Conservation (phyloP, 2,113 vertebrate genomes). For the Myiozetetes cayanensis region DNA sequence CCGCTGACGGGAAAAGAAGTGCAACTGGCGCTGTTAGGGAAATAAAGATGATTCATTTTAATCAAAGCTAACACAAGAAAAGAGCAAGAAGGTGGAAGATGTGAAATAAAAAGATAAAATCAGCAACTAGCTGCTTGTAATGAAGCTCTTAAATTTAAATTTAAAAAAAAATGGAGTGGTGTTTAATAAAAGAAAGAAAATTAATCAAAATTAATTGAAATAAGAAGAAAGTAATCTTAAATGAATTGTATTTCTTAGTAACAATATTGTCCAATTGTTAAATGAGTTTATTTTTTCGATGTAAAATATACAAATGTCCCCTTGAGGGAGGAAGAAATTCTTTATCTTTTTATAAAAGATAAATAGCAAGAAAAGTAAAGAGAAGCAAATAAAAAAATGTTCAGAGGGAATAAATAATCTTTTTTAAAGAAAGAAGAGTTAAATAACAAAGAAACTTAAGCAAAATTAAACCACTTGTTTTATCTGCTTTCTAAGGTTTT, state of each 20-base stretch:
- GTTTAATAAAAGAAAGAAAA: background rate
- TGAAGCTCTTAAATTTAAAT: background rate
- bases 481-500: background rate
- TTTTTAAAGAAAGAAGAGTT: background rate
- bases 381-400: background rate
- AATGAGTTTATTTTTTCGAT: background rate
- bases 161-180: background rate
- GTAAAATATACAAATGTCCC: background rate
- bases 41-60: background rate
- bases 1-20: background rate
- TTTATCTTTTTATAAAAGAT: background rate
- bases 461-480: background rate
- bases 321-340: background rate
- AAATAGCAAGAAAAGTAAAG: background rate
- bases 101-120: background rate
- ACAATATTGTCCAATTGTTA: background rate
- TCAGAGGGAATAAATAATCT: background rate
- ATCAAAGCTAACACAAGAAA: background rate
- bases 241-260: background rate
- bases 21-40: fast-evolving
- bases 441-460: background rate
- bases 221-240: background rate
- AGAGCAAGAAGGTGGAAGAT: background rate
- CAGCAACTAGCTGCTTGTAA: fast-evolving
- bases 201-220: background rate